Conservation (phyloP, 92 coral and sea anemone species). For the Parazoanthus atlanticus region DNA sequence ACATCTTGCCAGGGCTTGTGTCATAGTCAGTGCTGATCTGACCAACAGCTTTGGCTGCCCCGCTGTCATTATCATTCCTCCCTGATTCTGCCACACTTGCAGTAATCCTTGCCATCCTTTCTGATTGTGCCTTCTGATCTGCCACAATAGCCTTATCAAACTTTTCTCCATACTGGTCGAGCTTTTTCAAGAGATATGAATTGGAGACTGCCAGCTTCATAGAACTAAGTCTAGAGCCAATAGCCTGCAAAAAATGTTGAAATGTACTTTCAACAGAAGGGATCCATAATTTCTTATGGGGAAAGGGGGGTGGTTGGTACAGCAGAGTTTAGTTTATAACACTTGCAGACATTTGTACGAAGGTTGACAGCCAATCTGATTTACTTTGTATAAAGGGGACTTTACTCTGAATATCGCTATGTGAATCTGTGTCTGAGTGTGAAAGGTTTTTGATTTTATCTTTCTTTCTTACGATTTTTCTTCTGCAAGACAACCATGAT, state of each 20-base stretch:
- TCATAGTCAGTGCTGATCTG: background rate
- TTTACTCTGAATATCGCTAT: too few species aligned
- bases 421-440: too few species aligned
- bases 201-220: conserved; percentile 2
- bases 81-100: too few species aligned
- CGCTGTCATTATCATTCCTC: background rate
- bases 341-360: too few species aligned
- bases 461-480: too few species aligned
- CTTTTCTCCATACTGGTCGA: background rate
- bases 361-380: too few species aligned
- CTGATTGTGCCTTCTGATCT: background rate
- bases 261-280: background rate
- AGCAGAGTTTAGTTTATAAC: too few species aligned
- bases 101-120: background rate
- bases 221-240: background rate
- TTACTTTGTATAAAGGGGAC: too few species aligned
- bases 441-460: too few species aligned
- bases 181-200: background rate
- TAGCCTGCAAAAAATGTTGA: background rate
- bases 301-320: too few species aligned
- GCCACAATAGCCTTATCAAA: background rate
- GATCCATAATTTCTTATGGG: background rate
- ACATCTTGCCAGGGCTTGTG: background rate
- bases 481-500: too few species aligned
- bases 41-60: background rate